Evolutionary conservation across 2,797 vertebrate species (phyloP), one percentile per base, ranked within the genome.

Genomic region (Poeciliopsis gracilis): DNA sequence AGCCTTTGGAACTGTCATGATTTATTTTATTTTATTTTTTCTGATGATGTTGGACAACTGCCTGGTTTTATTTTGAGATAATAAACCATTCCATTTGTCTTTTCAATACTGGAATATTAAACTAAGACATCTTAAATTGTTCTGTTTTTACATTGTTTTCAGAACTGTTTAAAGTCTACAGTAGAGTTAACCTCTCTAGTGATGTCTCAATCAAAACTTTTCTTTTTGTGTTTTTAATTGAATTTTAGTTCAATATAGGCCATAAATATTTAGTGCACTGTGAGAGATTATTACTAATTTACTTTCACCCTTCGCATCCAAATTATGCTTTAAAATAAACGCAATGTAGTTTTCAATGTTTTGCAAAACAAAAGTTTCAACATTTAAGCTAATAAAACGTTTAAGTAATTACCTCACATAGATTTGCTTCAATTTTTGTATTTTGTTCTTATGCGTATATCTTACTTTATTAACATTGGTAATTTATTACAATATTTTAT

Each of bases 11-110:
- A 41, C 41, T 33, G 41, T 61, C 55, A 46, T 75, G 38, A n/a
- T n/a, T n/a, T n/a, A n/a, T n/a, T n/a, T n/a, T n/a, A n/a, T n/a
- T n/a, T n/a, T n/a, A n/a, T 7, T 7, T 1, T 38, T 46, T 59
- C n/a, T 45, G 18, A 46, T 59, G 53, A 25, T 74, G 12, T 74
- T 43, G 41, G 15, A 59, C 38, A 12, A n/a, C 16, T 45, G 38
- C 46, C n/a, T 75, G 36, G 72, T 28, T 38, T 74, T 57, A 55
- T 74, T 74, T 57, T 74, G 8, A 57, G 28, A 18, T 43, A 61
- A 36, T 46, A 59, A 74, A 25, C 33, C 25, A 43, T n/a, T 59
- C 25, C 8, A 43, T 59, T 74, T 49, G 18, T 72, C 38, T 43
- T 41, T 28, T 75, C 38, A 59, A n/a, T 25, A 43, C 11, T 41